Conservation (phyloP, 1,140 invertebrate genomes). For the Micrasema longulum region DNA sequence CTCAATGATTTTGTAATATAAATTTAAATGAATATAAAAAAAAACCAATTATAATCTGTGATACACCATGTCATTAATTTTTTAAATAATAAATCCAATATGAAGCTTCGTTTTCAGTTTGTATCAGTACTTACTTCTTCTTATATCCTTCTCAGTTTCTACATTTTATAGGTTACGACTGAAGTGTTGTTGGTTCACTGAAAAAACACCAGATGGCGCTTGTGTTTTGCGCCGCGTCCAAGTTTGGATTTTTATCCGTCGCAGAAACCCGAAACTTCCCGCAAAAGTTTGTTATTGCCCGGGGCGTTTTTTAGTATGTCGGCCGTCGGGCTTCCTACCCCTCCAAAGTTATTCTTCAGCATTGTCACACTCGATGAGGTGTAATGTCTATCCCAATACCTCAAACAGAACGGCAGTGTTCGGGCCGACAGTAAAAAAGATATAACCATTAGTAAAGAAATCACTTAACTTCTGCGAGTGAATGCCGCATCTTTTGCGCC, state of each 20-base stretch:
- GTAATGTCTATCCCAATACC: constrained; percentile 36
- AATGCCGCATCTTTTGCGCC: neutral
- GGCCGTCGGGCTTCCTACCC: constrained; percentile 23
- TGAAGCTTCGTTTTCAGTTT: too few relatives aligned
- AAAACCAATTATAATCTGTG: too few relatives aligned
- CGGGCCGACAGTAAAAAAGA: neutral
- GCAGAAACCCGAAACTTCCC: constrained; percentile 41
- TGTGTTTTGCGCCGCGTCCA: constrained; percentile 47
- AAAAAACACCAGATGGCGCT: constrained; percentile 49
- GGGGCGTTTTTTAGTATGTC: constrained; percentile 34
- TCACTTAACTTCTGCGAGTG: neutral
- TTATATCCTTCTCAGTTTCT: too few relatives aligned
- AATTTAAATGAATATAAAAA: too few relatives aligned
- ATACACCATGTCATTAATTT: too few relatives aligned
- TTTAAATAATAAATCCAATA: too few relatives aligned
- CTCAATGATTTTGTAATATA: too few relatives aligned
- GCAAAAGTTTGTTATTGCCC: constrained; percentile 47
- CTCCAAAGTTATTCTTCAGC: constrained; percentile 46
- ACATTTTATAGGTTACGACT: constrained; percentile 23
- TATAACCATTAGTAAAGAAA: neutral
- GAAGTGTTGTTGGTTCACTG: constrained; percentile 35
- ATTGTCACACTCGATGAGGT: constrained; percentile 50
- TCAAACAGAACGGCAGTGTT: neutral
- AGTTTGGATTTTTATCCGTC: constrained; percentile 41
- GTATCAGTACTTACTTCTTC: too few relatives aligned